These are phyloP conservation scores for Leptinotarsa rubiginosa DNA, from an alignment of 2,888 invertebrate species.

Conservation along the genomic window DNA sequence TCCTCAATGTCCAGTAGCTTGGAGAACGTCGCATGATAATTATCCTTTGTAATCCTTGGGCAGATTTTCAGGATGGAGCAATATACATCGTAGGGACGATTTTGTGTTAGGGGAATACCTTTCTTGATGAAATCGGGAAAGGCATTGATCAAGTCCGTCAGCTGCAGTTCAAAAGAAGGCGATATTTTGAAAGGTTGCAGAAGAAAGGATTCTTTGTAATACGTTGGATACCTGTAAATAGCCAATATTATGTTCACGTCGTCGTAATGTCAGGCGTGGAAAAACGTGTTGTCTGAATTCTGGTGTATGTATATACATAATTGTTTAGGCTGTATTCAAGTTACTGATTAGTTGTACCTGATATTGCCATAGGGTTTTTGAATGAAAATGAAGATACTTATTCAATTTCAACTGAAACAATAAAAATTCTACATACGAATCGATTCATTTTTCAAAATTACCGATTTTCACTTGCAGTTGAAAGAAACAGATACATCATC, in stretches of 20 bases:
- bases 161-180: slow-evolving; percentile 9
- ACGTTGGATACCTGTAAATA: slow-evolving; percentile 31
- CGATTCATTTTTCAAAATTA: no score
- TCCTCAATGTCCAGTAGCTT: slow-evolving; percentile 59
- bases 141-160: slow-evolving; percentile 23
- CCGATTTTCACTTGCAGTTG: no score
- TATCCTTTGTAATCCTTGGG: slow-evolving; percentile 42
- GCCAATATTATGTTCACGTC: neutral
- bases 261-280: no score
- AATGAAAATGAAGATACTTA: no score
- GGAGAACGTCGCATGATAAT: slow-evolving; percentile 53
- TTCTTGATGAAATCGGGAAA: slow-evolving; percentile 36
- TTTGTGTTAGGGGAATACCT: neutral
- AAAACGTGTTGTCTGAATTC: no score
- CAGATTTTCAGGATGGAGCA: slow-evolving; percentile 24
- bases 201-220: slow-evolving; percentile 31
- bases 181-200: slow-evolving; percentile 34
- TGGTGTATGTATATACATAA: no score
- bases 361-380: no score
- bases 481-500: no score
- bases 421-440: no score
- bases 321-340: no score
- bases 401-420: no score
- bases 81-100: slow-evolving; percentile 13
- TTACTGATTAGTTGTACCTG: no score